Evolutionary conservation across 2,113 vertebrate genomes (phyloP).

Genomic region (Pampusana beccarii): DNA sequence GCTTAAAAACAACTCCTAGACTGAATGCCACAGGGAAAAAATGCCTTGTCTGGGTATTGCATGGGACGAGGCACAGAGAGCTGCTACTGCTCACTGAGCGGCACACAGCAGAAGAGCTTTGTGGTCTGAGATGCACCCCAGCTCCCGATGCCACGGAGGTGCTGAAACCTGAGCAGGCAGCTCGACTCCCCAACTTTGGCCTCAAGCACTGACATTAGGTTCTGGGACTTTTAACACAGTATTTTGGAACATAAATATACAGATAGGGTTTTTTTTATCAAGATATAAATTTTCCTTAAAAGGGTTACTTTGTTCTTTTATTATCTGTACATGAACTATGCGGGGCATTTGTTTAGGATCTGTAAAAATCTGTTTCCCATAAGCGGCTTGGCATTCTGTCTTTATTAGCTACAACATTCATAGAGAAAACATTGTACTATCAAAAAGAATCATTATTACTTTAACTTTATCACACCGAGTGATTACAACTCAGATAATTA

Average conservation of each 20-base stretch:
- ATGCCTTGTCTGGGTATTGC: neutral
- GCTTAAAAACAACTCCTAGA: neutral
- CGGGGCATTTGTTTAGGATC: conserved; percentile 37
- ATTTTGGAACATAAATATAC: conserved; percentile 5
- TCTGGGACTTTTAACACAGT: neutral
- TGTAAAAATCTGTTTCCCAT: conserved; percentile 68
- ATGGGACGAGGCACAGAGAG: neutral
- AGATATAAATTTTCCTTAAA: conserved; percentile 34
- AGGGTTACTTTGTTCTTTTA: conserved; percentile 52
- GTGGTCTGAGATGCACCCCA: neutral
- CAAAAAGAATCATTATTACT: conserved; percentile 55
- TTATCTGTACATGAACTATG: conserved; percentile 52
- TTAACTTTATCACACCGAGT: conserved; percentile 49
- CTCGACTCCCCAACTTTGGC: fast-evolving
- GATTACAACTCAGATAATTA: conserved; percentile 58
- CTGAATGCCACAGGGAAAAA: neutral
- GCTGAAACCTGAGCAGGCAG: neutral
- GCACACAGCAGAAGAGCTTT: neutral
- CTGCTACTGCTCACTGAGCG: neutral
- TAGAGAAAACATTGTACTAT: conserved; percentile 52
- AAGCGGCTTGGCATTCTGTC: conserved; percentile 54
- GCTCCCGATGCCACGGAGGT: fast-evolving
- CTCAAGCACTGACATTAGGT: neutral
- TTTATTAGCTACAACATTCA: conserved; percentile 54
- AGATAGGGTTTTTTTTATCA: neutral